Evolutionary conservation across 2,888 invertebrate genomes (phyloP).

Genomic region (Pseudolycoriella hygida): DNA sequence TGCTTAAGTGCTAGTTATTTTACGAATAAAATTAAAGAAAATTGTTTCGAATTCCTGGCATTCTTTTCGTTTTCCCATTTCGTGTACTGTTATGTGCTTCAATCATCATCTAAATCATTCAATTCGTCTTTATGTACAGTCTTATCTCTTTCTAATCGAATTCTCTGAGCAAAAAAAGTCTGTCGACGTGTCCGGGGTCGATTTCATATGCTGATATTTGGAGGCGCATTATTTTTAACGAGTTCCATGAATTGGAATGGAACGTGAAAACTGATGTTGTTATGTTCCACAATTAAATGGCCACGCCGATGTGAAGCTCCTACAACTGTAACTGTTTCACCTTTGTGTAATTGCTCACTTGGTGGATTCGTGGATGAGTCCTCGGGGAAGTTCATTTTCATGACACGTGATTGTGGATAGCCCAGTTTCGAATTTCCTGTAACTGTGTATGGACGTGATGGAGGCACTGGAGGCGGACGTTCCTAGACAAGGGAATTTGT

Average conservation of each 20-base stretch:
- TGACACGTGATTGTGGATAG: slow-evolving; percentile 80
- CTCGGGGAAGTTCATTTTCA: slow-evolving; percentile 78
- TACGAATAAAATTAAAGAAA: no score
- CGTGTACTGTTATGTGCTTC: no score
- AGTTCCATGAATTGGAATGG: slow-evolving; percentile 72
- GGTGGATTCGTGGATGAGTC: slow-evolving; percentile 21
- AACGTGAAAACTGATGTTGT: slow-evolving; percentile 53
- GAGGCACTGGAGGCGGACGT: slow-evolving; percentile 81
- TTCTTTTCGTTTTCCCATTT: no score
- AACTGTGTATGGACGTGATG: slow-evolving; percentile 78
- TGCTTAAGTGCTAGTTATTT: no score
- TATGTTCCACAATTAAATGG: slow-evolving; percentile 72
- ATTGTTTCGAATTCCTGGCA: no score
- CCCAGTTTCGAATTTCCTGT: slow-evolving; percentile 77
- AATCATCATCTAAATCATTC: no score
- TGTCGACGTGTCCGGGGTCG: no score
- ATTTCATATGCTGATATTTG: slow-evolving; percentile 12
- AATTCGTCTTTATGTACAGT: no score
- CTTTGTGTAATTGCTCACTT: slow-evolving; percentile 45
- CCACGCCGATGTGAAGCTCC: slow-evolving; percentile 76
- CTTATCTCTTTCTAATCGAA: no score
- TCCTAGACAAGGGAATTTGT: slow-evolving; percentile 36
- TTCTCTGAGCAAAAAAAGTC: no score
- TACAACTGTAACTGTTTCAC: slow-evolving; percentile 73
- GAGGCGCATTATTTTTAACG: slow-evolving; percentile 15